Conservation (phyloP, 2,113 vertebrate species). For the Stercorarius parasiticus region DNA sequence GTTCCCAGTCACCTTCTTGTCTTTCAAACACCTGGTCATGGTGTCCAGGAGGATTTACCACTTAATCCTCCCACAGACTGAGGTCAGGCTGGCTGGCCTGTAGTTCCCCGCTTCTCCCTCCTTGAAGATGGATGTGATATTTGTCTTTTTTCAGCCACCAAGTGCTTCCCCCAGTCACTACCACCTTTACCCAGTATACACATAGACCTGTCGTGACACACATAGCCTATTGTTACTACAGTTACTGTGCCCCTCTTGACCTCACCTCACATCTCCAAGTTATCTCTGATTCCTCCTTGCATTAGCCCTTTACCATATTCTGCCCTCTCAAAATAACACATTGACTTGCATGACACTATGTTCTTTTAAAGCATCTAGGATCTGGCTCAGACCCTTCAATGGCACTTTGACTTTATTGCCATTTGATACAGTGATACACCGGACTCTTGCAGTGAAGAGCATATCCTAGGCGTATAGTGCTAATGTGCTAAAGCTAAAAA, state of each 20-base stretch:
- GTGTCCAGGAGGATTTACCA: background rate
- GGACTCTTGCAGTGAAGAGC: background rate
- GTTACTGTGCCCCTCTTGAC: background rate
- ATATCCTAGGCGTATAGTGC: background rate
- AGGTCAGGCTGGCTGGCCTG: background rate
- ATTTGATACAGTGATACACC: background rate
- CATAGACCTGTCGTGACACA: background rate
- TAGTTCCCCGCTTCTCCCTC: background rate
- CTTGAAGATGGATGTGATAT: background rate
- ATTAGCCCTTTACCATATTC: background rate
- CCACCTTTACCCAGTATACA: background rate
- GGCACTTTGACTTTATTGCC: background rate
- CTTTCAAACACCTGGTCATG: background rate
- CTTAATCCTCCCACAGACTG: background rate
- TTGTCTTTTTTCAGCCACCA: background rate
- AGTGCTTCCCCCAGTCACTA: background rate
- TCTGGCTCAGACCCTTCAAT: background rate
- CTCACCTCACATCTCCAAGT: background rate
- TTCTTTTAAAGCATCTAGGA: background rate
- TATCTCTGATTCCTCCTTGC: background rate
- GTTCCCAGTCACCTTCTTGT: background rate
- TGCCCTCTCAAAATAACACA: background rate
- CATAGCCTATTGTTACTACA: background rate
- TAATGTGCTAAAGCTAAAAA: background rate
- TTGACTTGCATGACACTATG: background rate